These are phyloP conservation scores for Falco columbarius DNA, from an alignment of 2,797 vertebrate genomes.

Conservation along the genomic window DNA sequence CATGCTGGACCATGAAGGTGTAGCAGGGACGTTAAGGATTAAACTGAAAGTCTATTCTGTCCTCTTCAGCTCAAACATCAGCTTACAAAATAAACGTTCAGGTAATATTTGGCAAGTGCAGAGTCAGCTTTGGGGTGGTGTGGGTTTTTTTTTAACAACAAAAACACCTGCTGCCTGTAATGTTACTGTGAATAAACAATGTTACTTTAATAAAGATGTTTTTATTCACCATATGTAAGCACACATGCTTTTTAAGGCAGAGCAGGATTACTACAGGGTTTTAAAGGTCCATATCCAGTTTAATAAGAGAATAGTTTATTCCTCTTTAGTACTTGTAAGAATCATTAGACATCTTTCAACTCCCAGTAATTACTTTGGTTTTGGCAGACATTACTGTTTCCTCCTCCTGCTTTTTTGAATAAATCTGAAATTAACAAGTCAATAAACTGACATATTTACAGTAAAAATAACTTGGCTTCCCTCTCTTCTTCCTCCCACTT, in stretches of 20 bases:
- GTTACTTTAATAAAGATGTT: not conserved
- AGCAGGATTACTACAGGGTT: constrained; percentile 15
- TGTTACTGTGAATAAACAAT: not conserved
- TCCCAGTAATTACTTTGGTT: constrained; percentile 47
- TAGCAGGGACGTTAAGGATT: not conserved
- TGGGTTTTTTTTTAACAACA: not conserved
- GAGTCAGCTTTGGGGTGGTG: not conserved
- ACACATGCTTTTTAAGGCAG: constrained; percentile 25
- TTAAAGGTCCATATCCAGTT: constrained; percentile 32
- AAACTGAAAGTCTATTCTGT: not conserved
- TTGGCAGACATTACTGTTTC: constrained; percentile 52
- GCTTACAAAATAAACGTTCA: not conserved
- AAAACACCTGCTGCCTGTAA: not conserved
- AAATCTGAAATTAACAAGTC: constrained; percentile 55
- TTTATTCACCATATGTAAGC: constrained; percentile 35
- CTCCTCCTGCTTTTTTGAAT: constrained; percentile 34
- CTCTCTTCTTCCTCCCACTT: constrained; percentile 35
- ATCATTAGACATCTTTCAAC: constrained; percentile 54
- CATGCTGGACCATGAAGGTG: not conserved
- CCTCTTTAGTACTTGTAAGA: constrained; percentile 38
- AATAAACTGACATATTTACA: constrained; percentile 60
- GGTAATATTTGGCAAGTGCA: not conserved
- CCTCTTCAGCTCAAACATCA: not conserved
- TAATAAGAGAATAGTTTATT: constrained; percentile 38
- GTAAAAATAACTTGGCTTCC: constrained; percentile 49